These are phyloP conservation scores for Euschistus heros DNA, from an alignment of 1,140 invertebrate species.

Conservation along the genomic window DNA sequence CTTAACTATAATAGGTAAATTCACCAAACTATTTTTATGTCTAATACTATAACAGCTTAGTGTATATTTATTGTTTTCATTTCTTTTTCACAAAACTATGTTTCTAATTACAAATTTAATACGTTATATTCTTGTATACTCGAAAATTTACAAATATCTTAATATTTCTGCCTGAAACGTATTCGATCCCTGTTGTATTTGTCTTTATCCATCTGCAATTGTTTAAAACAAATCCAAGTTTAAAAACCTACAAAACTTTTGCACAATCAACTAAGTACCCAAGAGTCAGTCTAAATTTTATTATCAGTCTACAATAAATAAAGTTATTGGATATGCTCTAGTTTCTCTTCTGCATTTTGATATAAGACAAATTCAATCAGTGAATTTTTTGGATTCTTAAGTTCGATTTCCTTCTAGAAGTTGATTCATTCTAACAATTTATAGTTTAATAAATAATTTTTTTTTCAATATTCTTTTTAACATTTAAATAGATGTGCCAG, in stretches of 20 bases:
- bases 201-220: too few species aligned
- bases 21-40: conserved; percentile 3
- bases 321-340: not conserved
- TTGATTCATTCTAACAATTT: too few species aligned
- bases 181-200: not conserved
- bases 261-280: not conserved
- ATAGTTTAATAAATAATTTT: too few species aligned
- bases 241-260: conserved; percentile 15
- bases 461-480: too few species aligned
- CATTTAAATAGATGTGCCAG: too few species aligned
- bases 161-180: not conserved
- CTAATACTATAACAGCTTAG: not conserved
- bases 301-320: conserved; percentile 6
- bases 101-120: not conserved
- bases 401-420: too few species aligned
- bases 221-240: conserved; percentile 12
- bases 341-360: not conserved
- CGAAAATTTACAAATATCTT: not conserved
- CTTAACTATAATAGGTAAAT: conserved; percentile 15
- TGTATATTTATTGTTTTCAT: not conserved
- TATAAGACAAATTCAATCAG: too few species aligned
- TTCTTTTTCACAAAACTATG: not conserved
- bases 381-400: too few species aligned
- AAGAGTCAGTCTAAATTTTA: conserved; percentile 13
- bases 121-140: not conserved